These are phyloP conservation scores for Drosophila vallismaia DNA, from an alignment of 2,888 invertebrate genomes.

Conservation along the genomic window DNA sequence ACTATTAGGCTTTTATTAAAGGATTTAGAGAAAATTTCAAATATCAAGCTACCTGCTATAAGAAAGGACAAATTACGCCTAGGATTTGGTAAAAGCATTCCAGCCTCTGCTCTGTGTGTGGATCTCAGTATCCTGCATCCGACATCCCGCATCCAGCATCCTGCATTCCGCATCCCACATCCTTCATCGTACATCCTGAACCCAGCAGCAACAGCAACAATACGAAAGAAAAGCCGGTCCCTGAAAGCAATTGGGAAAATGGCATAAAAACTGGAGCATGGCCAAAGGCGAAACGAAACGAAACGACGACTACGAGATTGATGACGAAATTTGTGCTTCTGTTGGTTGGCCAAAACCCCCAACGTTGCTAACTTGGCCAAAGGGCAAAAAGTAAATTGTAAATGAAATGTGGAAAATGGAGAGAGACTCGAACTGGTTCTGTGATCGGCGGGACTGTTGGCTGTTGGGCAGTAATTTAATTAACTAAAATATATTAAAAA, in stretches of 20 bases:
- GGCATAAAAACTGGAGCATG: conserved; percentile 71
- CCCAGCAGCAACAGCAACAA: conserved; percentile 24
- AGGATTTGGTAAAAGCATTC: conserved; percentile 66
- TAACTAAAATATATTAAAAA: too few relatives aligned
- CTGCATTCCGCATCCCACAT: conserved; percentile 25
- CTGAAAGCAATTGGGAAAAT: conserved; percentile 69
- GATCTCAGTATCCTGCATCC: too few relatives aligned
- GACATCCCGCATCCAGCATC: conserved; percentile 45
- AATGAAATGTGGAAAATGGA: conserved; percentile 38
- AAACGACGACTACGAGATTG: conserved; percentile 17
- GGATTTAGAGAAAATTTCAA: too few relatives aligned
- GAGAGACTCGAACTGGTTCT: not conserved
- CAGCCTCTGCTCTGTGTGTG: conserved; percentile 24
- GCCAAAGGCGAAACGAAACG: conserved; percentile 37
- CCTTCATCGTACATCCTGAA: conserved; percentile 7
- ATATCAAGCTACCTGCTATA: too few relatives aligned
- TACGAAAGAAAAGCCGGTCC: conserved; percentile 50
- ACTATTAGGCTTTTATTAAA: not conserved
- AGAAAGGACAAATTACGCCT: conserved; percentile 64
- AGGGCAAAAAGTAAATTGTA: conserved; percentile 43
- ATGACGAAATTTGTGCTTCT: conserved; percentile 14
- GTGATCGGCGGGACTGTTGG: too few relatives aligned
- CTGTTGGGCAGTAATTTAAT: too few relatives aligned
- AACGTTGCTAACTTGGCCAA: conserved; percentile 28
- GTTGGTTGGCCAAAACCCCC: conserved; percentile 13